Percentiles rank a stretch among this genome's conserved stretches.
These are phyloP conservation scores for Genyomyrus donnyi DNA, from an alignment of 2,113 vertebrate species.

Conservation along the genomic window DNA sequence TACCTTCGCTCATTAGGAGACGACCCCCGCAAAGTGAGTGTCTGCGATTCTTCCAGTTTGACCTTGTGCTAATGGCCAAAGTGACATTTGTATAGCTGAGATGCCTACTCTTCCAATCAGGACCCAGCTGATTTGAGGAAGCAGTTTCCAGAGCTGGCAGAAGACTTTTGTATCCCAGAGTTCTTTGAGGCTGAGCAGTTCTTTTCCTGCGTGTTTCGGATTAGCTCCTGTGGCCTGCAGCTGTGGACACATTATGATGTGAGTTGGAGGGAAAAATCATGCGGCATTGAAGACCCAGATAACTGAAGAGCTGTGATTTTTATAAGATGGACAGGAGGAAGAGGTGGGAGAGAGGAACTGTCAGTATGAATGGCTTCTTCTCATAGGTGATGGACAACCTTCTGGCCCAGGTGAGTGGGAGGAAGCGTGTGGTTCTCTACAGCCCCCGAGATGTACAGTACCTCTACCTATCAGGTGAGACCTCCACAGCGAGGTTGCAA, in stretches of 20 bases:
- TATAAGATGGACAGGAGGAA: not conserved
- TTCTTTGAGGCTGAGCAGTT: slow-evolving; percentile 83
- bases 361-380: not conserved
- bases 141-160: slow-evolving; percentile 80
- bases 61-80: not conserved
- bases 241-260: slow-evolving; percentile 98
- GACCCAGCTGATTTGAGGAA: slow-evolving; percentile 85
- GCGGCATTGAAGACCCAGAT: not conserved
- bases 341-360: not conserved
- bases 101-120: slow-evolving; percentile 49
- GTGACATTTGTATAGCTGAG: not conserved
- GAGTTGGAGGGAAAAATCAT: slow-evolving; percentile 35
- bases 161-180: slow-evolving; percentile 74
- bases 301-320: not conserved
- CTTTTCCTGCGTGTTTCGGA: slow-evolving; percentile 92
- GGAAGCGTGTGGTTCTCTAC: slow-evolving; percentile 76
- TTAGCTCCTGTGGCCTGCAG: slow-evolving; percentile 87
- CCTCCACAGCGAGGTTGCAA: not conserved
- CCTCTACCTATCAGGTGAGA: slow-evolving; percentile 82
- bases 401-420: slow-evolving; percentile 88
- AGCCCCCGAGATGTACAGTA: slow-evolving; percentile 82
- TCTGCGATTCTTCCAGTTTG: not conserved
- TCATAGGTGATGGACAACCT: slow-evolving; percentile 94
- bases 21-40: slow-evolving; percentile 79
- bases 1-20: slow-evolving; percentile 91